A percentile compares a stretch with the other conserved stretches of the same genome.
Conservation (phyloP, 92 coral and sea anemone genomes). For the Metridium senile region DNA sequence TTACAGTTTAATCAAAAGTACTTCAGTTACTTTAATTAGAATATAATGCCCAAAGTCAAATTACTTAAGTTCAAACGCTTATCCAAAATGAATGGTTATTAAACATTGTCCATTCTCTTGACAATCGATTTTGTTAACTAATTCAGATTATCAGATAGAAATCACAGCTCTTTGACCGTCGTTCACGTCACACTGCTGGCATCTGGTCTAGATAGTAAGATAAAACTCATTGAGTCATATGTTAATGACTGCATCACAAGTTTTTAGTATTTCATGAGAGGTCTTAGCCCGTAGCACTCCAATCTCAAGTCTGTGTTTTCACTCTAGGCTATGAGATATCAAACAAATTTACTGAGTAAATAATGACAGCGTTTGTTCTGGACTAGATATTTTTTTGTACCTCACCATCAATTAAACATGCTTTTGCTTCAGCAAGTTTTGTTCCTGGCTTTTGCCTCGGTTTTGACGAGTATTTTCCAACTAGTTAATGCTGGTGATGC, state of each 20-base stretch:
- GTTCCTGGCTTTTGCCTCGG: background rate
- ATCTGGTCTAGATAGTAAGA: conserved; percentile 19
- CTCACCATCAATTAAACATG: too few relatives aligned
- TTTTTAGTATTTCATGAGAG: conserved; percentile 18
- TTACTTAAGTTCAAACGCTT: too few relatives aligned
- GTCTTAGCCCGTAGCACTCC: background rate
- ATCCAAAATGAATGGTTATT: too few relatives aligned
- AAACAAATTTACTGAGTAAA: too few relatives aligned
- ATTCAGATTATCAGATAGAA: background rate
- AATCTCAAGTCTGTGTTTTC: background rate
- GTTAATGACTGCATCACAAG: background rate
- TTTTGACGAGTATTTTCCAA: background rate
- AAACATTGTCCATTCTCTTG: background rate
- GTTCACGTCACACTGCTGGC: background rate
- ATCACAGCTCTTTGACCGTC: background rate
- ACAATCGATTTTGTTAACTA: background rate
- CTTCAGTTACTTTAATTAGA: too few relatives aligned
- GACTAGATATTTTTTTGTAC: too few relatives aligned
- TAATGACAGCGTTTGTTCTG: too few relatives aligned
- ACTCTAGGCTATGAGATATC: too few relatives aligned
- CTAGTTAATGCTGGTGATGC: background rate
- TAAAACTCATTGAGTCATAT: background rate
- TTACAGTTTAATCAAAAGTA: too few relatives aligned
- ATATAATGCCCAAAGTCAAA: too few relatives aligned
- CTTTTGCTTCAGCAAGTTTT: background rate